These are phyloP conservation scores for Eurytoma californica DNA, from an alignment of 2,888 invertebrate genomes.

Conservation along the genomic window DNA sequence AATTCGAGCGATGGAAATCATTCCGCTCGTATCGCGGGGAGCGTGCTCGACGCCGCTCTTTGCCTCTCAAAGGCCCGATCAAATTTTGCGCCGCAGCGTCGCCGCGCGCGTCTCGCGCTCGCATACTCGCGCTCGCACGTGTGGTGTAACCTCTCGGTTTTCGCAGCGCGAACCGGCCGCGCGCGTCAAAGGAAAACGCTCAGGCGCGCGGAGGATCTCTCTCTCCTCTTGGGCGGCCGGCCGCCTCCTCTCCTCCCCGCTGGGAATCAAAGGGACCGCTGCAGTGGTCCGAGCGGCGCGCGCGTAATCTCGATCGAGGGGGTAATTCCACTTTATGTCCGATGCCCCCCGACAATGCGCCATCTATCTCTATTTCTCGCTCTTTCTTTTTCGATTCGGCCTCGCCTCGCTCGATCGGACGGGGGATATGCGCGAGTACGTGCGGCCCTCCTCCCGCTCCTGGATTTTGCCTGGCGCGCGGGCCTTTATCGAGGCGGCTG, in stretches of 20 bases:
- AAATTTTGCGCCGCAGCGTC: conserved; percentile 18
- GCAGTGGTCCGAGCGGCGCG: neutral
- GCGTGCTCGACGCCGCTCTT: neutral
- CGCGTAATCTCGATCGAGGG: conserved; percentile 43
- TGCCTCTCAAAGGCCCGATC: conserved; percentile 16
- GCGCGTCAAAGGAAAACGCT: conserved; percentile 30
- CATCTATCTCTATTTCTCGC: conserved; percentile 34
- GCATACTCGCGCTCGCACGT: neutral
- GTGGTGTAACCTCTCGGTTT: neutral
- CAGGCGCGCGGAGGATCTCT: neutral
- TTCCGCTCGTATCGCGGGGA: neutral
- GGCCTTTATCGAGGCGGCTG: too few relatives aligned
- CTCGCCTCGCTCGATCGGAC: neutral
- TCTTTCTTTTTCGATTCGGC: conserved; percentile 23
- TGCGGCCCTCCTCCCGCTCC: conserved; percentile 2
- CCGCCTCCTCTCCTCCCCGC: neutral
- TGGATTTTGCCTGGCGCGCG: neutral
- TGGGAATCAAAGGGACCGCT: conserved; percentile 26
- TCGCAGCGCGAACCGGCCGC: neutral
- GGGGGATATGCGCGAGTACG: conserved; percentile 13
- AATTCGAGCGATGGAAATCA: conserved; percentile 1
- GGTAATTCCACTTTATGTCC: conserved; percentile 49
- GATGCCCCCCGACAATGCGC: conserved; percentile 25
- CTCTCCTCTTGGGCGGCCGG: neutral
- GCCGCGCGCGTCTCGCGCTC: too few relatives aligned